A percentile compares a stretch with the other conserved stretches of the same genome.
These are phyloP conservation scores for Proteles cristata DNA, from an alignment of 2,113 vertebrate species.

Conservation along the genomic window DNA sequence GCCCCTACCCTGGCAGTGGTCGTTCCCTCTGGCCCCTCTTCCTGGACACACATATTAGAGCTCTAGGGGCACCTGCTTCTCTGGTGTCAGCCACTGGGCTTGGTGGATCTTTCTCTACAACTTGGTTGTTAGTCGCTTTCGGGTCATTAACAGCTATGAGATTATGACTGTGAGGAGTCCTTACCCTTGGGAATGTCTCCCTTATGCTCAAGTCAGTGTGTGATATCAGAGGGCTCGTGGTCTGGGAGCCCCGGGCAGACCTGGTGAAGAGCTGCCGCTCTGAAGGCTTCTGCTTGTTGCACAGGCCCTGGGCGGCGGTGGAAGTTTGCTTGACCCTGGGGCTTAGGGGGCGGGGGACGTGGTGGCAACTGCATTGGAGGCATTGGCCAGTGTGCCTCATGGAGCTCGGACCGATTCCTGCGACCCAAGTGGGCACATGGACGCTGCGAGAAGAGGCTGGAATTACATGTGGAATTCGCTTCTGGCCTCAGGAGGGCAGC, in stretches of 20 bases:
- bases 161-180: not conserved
- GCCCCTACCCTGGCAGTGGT: not conserved
- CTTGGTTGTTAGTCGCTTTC: not conserved
- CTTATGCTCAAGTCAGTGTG: not conserved
- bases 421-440: accelerated
- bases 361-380: not conserved
- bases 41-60: not conserved
- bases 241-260: accelerated
- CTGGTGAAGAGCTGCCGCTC: not conserved
- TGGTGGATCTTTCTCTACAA: not conserved
- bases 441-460: not conserved
- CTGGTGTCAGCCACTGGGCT: not conserved
- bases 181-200: not conserved
- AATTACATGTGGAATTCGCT: accelerated
- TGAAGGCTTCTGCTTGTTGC: not conserved
- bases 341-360: not conserved
- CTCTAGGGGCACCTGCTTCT: not conserved
- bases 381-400: accelerated
- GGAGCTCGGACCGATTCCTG: not conserved
- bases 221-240: not conserved
- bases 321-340: not conserved
- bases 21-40: not conserved
- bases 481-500: not conserved
- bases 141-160: not conserved
- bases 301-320: not conserved